Base-by-base conservation (phyloP, 1,140 invertebrate species). In the Scaptomyza montana region DNA sequence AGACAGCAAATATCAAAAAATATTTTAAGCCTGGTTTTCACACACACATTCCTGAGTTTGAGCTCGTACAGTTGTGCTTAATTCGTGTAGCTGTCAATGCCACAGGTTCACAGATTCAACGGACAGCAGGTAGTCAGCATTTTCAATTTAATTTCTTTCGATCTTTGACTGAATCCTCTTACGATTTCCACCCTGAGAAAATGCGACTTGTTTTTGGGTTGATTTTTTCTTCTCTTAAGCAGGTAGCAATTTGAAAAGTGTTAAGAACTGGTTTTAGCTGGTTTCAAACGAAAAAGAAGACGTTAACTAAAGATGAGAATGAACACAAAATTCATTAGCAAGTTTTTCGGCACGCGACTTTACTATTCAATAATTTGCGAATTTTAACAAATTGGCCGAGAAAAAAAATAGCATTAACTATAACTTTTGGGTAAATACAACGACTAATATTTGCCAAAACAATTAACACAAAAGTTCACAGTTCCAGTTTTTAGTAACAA, bases 271-370 rank as follows among this genome's bases (percentile, higher is more conserved):
- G 54, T 66, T 65, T 64, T 6, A 19, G 25, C 16, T 25, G 47
- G 12, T 5, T 16, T 4, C 21, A 25, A 25, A 25, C 21, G 2
- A 25, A 25, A 47, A 10, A 45, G 8, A 36, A 36, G 33, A 36
- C 7, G 33, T 36, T 36, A 36, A 36, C 33, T 36, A 30, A 53
- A 21, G 53, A 30, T 21, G 39, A 43, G 28, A 46, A 43, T 13
- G 19, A 46, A 43, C 6, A 9, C 30, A 55, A 12, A 30, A 55
- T 33, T 39, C 21, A 33, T 73, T 73, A 61, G 55, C 70, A 62
- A 41, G 10, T 51, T 51, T 51, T 61, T 67, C 28, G 51, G 57
- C 70, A 68, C 70, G 70, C 70, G 70, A 68, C 64, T 55, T 33
- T 7, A 39, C 9, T 55, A n/a, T 54, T 30, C 21, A 53, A 65